phyloP scores from a whole-genome alignment of 2,888 invertebrate species.

The Melipona beecheii region DNA sequence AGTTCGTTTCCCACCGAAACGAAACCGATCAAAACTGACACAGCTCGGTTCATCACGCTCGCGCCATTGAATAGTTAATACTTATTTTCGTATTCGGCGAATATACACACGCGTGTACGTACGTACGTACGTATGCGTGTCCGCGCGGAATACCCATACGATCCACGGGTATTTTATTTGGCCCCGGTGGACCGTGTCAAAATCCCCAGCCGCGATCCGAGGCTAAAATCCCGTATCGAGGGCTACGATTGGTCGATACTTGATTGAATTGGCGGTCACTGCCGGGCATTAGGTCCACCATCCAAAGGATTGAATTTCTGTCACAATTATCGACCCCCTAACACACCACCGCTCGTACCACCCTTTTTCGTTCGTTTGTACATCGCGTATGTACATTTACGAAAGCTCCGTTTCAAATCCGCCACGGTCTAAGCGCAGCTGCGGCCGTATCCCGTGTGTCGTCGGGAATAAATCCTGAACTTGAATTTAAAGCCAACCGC shows the following conservation, averaged over 20 bases:
- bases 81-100: slow-evolving; percentile 59
- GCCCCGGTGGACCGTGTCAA: slow-evolving; percentile 61
- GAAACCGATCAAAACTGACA: slow-evolving; percentile 52
- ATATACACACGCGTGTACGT: neutral
- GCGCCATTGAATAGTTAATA: slow-evolving; percentile 65
- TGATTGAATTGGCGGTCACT: slow-evolving; percentile 78
- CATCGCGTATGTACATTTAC: slow-evolving; percentile 19
- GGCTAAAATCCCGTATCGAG: slow-evolving; percentile 69
- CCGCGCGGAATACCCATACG: slow-evolving; percentile 32
- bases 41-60: slow-evolving; percentile 53
- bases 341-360: neutral
- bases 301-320: slow-evolving; percentile 76
- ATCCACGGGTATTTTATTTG: slow-evolving; percentile 67
- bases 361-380: slow-evolving; percentile 30
- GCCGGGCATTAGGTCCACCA: slow-evolving; percentile 74
- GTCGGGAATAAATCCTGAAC: slow-evolving; percentile 53
- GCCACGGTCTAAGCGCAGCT: slow-evolving; percentile 63
- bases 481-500: slow-evolving; percentile 38
- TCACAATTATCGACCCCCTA: slow-evolving; percentile 75
- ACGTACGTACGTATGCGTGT: slow-evolving; percentile 5
- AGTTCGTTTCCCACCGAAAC: neutral
- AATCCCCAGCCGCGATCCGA: slow-evolving; percentile 65
- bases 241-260: slow-evolving; percentile 72
- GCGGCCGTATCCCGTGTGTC: slow-evolving; percentile 51
- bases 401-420: slow-evolving; percentile 44